A percentile compares a stretch with the other conserved stretches of the same genome.
Conservation (phyloP, 30 jellyfish, hydroid and myxozoan species). For the Turritopsis dohrnii region DNA sequence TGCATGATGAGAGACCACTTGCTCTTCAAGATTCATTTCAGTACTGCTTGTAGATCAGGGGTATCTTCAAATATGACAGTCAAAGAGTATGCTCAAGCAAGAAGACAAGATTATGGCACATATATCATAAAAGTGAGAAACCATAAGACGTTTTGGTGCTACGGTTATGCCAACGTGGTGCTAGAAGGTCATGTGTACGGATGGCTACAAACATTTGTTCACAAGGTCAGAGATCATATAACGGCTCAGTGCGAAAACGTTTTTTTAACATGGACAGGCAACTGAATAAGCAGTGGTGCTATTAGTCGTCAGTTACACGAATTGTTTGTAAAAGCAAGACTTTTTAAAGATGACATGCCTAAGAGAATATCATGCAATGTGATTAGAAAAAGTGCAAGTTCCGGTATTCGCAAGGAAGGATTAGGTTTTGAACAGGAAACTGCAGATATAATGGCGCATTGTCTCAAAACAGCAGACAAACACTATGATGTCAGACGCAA, state of each 20-base stretch:
- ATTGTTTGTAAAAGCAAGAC: neutral
- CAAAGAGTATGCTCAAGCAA: neutral
- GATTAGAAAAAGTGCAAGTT: neutral
- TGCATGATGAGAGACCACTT: conserved; percentile 16
- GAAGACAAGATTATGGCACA: neutral
- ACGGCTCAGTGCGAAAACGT: neutral
- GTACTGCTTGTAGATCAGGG: conserved; percentile 17
- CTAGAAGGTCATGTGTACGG: neutral
- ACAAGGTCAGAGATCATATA: conserved; percentile 7
- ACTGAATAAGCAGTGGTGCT: neutral
- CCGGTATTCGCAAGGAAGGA: neutral
- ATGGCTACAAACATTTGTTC: conserved; percentile 5
- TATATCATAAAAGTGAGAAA: conserved; percentile 9
- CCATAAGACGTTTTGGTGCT: conserved; percentile 12
- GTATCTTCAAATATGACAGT: conserved; percentile 7
- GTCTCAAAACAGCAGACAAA: neutral
- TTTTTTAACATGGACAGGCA: neutral
- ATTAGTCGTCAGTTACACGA: neutral
- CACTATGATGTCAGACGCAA: conserved; percentile 7
- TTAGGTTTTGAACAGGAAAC: neutral
- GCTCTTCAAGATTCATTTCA: neutral
- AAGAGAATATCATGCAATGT: neutral
- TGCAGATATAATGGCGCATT: neutral
- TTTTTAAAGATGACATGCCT: neutral
- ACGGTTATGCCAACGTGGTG: neutral